Percentiles rank a stretch among this genome's conserved stretches.
Conservation (phyloP, 2,888 invertebrate genomes). For the Aromia moschata region DNA sequence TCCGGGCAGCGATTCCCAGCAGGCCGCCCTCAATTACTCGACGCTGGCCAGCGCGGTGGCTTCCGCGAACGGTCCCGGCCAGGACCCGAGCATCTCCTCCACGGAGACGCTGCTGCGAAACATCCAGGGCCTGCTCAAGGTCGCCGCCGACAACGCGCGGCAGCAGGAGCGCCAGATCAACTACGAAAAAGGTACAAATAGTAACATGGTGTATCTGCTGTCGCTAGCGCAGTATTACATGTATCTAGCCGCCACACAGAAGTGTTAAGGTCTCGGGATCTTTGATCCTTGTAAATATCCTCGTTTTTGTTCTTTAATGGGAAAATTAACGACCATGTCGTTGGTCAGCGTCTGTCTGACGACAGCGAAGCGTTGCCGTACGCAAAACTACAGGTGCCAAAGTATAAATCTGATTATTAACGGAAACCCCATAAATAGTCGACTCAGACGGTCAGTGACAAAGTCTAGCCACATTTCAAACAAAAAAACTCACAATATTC, state of each 20-base stretch:
- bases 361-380: too few relatives aligned
- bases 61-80: slow-evolving; percentile 65
- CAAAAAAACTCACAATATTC: too few relatives aligned
- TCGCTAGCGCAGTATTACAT: slow-evolving; percentile 64
- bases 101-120: slow-evolving; percentile 94
- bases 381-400: too few relatives aligned
- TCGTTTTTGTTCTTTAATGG: slow-evolving; percentile 2
- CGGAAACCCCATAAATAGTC: too few relatives aligned
- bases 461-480: too few relatives aligned
- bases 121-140: slow-evolving; percentile 94
- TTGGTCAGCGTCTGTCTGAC: too few relatives aligned
- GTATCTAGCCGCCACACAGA: slow-evolving; percentile 63
- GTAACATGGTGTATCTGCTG: slow-evolving; percentile 64
- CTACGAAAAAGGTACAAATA: slow-evolving; percentile 91
- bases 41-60: slow-evolving; percentile 74
- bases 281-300: slow-evolving; percentile 36
- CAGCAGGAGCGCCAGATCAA: slow-evolving; percentile 96
- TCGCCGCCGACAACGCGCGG: slow-evolving; percentile 96
- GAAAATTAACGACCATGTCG: background rate
- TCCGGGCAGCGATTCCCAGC: slow-evolving; percentile 66
- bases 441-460: too few relatives aligned
- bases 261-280: slow-evolving; percentile 55
- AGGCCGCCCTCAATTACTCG: slow-evolving; percentile 86
- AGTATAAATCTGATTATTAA: too few relatives aligned
- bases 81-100: slow-evolving; percentile 76